A percentile compares a stretch with the other conserved stretches of the same genome.
phyloP scores from a whole-genome alignment of 2,113 vertebrate species.

The Sorex fumeus region DNA sequence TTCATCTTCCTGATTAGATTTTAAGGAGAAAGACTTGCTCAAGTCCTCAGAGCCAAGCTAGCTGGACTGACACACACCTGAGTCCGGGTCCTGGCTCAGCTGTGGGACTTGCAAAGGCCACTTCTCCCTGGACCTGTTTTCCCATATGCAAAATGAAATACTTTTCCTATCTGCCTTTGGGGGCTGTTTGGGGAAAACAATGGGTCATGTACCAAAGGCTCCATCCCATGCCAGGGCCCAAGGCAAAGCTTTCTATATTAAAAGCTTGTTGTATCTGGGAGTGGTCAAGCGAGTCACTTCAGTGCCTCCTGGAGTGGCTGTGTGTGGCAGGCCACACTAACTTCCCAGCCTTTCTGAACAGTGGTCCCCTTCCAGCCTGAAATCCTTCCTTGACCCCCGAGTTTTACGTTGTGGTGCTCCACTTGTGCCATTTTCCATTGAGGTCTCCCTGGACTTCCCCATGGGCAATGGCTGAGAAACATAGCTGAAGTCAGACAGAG shows the following conservation, averaged over 20 bases:
- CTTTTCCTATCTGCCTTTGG: neutral
- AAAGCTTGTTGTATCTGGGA: neutral
- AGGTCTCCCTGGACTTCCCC: too few relatives aligned
- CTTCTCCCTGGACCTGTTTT: conserved; percentile 32
- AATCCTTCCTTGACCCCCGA: too few relatives aligned
- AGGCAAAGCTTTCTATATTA: neutral
- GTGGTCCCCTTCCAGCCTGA: too few relatives aligned
- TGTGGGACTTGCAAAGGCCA: neutral
- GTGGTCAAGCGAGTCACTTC: neutral
- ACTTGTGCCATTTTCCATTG: too few relatives aligned
- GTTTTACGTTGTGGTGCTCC: too few relatives aligned
- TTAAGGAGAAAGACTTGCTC: neutral
- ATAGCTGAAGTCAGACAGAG: conserved; percentile 45
- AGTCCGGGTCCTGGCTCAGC: conserved; percentile 49
- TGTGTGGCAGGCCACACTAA: too few relatives aligned
- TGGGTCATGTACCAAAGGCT: neutral
- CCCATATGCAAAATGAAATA: conserved; percentile 24
- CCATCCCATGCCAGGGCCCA: neutral
- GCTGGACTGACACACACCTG: conserved; percentile 32
- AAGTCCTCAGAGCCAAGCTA: conserved; percentile 30
- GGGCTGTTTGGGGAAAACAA: neutral
- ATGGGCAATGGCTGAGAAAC: neutral
- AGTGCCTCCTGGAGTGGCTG: neutral
- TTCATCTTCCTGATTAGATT: conserved; percentile 25
- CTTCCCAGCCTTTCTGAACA: too few relatives aligned